These are phyloP conservation scores for Mactromeris polynyma DNA, from an alignment of 2,888 invertebrate species.

Conservation along the genomic window DNA sequence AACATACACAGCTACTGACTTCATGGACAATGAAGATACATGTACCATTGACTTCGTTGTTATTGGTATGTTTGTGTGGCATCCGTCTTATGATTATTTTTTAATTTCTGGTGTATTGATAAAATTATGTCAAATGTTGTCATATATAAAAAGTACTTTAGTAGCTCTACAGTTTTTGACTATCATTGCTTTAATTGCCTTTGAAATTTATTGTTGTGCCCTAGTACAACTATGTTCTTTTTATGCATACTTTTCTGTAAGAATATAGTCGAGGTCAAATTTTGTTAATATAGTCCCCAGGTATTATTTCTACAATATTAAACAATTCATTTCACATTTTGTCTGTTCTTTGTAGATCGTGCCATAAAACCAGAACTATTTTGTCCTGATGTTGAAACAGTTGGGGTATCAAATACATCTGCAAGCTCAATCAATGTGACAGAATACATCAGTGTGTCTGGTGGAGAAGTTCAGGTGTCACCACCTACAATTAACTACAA, in stretches of 20 bases:
- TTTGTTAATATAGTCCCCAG: too few relatives aligned
- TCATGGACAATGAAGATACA: background rate
- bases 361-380: background rate
- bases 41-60: constrained; percentile 31
- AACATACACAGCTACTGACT: constrained; percentile 5
- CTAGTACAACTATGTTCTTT: too few relatives aligned
- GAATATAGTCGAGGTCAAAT: too few relatives aligned
- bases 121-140: too few relatives aligned
- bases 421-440: background rate
- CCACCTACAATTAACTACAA: background rate
- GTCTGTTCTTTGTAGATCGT: constrained; percentile 11
- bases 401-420: background rate
- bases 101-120: too few relatives aligned
- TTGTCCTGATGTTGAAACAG: background rate
- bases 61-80: constrained; percentile 18
- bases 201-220: too few relatives aligned
- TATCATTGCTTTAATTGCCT: too few relatives aligned
- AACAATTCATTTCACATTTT: background rate
- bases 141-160: too few relatives aligned
- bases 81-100: too few relatives aligned
- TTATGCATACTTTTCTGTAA: too few relatives aligned
- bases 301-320: background rate
- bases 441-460: background rate
- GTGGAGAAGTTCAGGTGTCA: background rate
- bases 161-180: too few relatives aligned